phyloP scores from a whole-genome alignment of 2,888 invertebrate genomes.

The Aricia artaxerxes region DNA sequence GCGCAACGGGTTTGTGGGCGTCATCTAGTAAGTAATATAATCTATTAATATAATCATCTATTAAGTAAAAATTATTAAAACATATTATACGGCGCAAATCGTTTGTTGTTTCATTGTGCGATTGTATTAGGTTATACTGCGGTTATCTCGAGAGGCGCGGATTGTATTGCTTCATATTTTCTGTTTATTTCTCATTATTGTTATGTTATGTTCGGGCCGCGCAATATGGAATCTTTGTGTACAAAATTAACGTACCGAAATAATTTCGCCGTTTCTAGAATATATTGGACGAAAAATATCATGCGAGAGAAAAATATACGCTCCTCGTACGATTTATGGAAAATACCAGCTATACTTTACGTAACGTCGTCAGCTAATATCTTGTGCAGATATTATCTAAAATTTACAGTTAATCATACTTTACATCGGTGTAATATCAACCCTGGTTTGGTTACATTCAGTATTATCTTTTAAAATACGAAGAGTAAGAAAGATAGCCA shows the following conservation, averaged over 20 bases:
- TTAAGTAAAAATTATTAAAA: not conserved
- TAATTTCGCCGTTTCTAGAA: constrained; percentile 6
- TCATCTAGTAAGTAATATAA: not conserved
- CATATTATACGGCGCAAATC: constrained; percentile 12
- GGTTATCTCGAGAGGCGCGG: not conserved
- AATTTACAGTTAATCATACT: not conserved
- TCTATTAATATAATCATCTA: too few relatives aligned
- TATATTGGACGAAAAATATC: not conserved
- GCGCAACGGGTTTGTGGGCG: not conserved
- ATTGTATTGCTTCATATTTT: constrained; percentile 25
- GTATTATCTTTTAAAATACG: too few relatives aligned
- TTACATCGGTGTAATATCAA: too few relatives aligned
- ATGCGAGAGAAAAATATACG: not conserved
- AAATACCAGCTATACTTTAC: not conserved
- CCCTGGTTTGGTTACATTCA: too few relatives aligned
- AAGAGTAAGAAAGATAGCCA: too few relatives aligned
- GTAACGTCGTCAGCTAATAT: not conserved
- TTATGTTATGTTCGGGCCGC: not conserved
- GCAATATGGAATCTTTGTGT: constrained; percentile 3
- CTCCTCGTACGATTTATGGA: not conserved
- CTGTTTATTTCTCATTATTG: constrained; percentile 27
- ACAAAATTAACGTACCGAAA: constrained; percentile 12
- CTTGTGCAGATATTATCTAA: not conserved
- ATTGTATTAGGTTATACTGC: constrained; percentile 15
- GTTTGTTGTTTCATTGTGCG: not conserved